Percentiles rank a stretch among this genome's conserved stretches.
Conservation (phyloP, 2,888 invertebrate genomes). For the Atethmia centrago region DNA sequence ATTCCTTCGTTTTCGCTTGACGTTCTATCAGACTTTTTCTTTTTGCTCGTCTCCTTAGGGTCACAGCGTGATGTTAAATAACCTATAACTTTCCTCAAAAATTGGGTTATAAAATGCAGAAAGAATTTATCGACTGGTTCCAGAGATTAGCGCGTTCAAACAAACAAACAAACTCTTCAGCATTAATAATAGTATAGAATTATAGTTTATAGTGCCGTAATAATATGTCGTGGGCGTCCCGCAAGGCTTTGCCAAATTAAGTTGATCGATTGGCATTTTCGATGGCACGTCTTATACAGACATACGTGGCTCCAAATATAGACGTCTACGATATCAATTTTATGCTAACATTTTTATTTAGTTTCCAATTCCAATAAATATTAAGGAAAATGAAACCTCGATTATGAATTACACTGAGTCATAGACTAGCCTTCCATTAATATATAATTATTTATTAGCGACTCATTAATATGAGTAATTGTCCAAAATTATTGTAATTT, state of each 20-base stretch:
- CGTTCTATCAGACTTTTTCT: too few relatives aligned
- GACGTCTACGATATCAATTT: slow-evolving; percentile 60
- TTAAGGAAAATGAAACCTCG: slow-evolving; percentile 45
- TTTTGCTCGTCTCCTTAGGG: too few relatives aligned
- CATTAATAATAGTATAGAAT: too few relatives aligned
- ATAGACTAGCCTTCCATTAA: slow-evolving; percentile 26
- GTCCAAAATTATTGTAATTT: too few relatives aligned
- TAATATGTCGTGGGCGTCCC: slow-evolving; percentile 44
- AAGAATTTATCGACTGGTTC: too few relatives aligned
- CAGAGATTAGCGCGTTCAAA: too few relatives aligned
- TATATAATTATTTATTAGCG: slow-evolving; percentile 40
- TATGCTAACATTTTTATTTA: slow-evolving; percentile 34
- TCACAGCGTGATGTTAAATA: too few relatives aligned
- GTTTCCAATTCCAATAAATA: slow-evolving; percentile 51
- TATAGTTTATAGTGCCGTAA: slow-evolving; percentile 4
- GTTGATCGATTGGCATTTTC: slow-evolving; percentile 65
- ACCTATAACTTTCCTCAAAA: too few relatives aligned
- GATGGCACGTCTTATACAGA: slow-evolving; percentile 39
- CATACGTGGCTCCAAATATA: slow-evolving; percentile 48
- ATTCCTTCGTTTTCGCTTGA: too few relatives aligned
- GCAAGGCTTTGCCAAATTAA: slow-evolving; percentile 50
- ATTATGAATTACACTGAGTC: slow-evolving; percentile 18
- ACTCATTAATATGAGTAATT: too few relatives aligned
- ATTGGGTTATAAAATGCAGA: too few relatives aligned
- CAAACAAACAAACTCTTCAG: too few relatives aligned